Evolutionary conservation across 2,113 vertebrate genomes (phyloP).

Genomic region (Kobus ellipsiprymnus): DNA sequence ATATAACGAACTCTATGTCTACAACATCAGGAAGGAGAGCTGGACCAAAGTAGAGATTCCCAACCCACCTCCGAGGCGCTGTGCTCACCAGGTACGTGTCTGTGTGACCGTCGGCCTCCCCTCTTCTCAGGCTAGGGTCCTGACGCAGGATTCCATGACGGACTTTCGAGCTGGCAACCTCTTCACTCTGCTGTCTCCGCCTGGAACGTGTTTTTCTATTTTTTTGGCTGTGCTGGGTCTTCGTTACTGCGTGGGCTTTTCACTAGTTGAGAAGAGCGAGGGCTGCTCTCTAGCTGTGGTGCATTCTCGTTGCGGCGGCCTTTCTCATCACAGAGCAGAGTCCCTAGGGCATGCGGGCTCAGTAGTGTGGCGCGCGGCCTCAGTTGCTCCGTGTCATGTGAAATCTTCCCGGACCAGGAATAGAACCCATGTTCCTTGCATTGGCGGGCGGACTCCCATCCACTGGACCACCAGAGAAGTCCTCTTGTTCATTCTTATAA

Average conservation of each 20-base stretch:
- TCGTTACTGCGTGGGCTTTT: not conserved
- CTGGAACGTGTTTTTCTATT: no score
- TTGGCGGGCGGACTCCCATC: not conserved
- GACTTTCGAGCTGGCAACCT: not conserved
- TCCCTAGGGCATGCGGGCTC: not conserved
- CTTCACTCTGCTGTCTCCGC: not conserved
- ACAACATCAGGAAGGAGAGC: constrained; percentile 91
- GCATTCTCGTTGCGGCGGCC: not conserved
- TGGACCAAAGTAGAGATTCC: constrained; percentile 93
- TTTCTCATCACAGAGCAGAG: not conserved
- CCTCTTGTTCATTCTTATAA: not conserved
- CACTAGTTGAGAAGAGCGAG: not conserved
- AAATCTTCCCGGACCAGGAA: not conserved
- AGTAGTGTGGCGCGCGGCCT: not conserved
- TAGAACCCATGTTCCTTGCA: not conserved
- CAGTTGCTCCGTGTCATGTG: not conserved
- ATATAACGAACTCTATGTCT: constrained; percentile 94
- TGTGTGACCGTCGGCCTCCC: accelerated
- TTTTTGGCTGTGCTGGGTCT: not conserved
- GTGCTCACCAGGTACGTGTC: constrained; percentile 91
- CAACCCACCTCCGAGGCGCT: constrained; percentile 90
- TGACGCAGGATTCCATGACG: accelerated
- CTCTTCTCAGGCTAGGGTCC: not conserved
- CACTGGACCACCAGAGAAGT: not conserved
- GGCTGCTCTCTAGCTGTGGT: not conserved